Base-by-base conservation (phyloP, 2,797 vertebrate species). In the Melanotaenia nigrans region DNA sequence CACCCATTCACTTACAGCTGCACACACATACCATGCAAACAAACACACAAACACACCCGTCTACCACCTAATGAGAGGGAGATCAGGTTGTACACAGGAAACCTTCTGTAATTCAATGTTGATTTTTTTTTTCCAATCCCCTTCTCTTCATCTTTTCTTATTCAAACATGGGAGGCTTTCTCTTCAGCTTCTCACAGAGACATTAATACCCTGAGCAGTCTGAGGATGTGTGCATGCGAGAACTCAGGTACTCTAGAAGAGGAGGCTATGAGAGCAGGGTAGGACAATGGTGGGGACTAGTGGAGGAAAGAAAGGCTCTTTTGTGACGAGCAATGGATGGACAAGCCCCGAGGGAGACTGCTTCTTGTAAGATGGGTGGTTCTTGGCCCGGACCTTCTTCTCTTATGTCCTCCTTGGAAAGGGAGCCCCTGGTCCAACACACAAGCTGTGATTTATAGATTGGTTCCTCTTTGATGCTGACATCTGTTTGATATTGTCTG, bases 401-500 rank as follows among this genome's bases (percentile, higher is more conserved):
- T 93, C 89, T 86, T 86, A 84, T 92, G 89, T 93, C 91, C 83
- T 85, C 78, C 75, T 84, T 77, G 81, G 90, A 83, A 90, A 82
- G 61, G 60, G 81, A 87, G 79, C 83, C 85, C 89, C 78, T 77
- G 25, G 87, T 90, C 81, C 89, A 90, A 86, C 82, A 91, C 84
- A 91, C 89, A 90, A 85, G 86, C 89, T 86, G 82, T 90, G 91
- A 93, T 93, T 93, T 90, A 93, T 90, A 90, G 83, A 93, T 91
- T 79, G 81, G 89, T 84, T 88, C 83, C 73, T 88, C 93, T 94
- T 93, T 94, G 92, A 94, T 91, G 91, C 87, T 80, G 91, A 92
- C 90, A 90, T 94, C 90, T 93, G 92, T 91, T 93, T 92, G 90
- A 93, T 92, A 92, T 90, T 87, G 84, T 85, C 87, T 90, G 90